Evolutionary conservation across 2,113 vertebrate genomes (phyloP), one percentile per base, ranked within the genome.

Genomic region (Nothoprocta pentlandii): DNA sequence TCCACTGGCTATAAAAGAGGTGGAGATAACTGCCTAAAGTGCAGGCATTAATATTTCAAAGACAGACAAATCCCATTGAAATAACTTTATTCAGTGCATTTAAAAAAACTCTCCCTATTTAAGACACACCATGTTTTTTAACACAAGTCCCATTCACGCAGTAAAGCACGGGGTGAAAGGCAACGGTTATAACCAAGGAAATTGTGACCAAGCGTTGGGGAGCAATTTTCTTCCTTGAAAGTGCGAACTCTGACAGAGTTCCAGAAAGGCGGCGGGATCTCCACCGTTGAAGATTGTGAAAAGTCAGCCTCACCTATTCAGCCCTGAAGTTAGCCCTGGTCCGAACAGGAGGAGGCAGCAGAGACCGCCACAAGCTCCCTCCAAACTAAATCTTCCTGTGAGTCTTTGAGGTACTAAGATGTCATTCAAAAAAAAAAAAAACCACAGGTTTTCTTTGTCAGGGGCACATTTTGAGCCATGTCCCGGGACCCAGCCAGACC

Each of bases 401-500:
- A 34, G n/a, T 32, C 36, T 39, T 16, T 42, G 42, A 68, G 44
- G 22, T 71, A 26, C 23, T 10, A 23, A 59, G 9, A 14, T 49
- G 8, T 36, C 22, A 39, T 36, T 15, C 47, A 47, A 47, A 39
- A 49, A 49, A 49, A 49, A 25, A 16, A 20, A 25, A 34, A 34
- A 34, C 34, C 34, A 34, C 34, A 69, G n/a, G 3, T 32, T 6
- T 61, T 46, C 3, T 64, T 53, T 30, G 30, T 82, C 86, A 92
- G 16, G 61, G 92, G 6, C 63, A 80, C 67, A 88, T 68, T 80
- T 64, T 95, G 53, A 92, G 83, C 36, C 36, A 47, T 0, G 71
- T 93, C 41, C 77, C 77, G 54, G 87, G 64, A 62, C 87, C 82
- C 46, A 93, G 34, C 81, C 16, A 93, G 36, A 92, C 16, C 80